Base-by-base conservation (phyloP, 2,797 vertebrate genomes). In the Pelobates cultripes region DNA sequence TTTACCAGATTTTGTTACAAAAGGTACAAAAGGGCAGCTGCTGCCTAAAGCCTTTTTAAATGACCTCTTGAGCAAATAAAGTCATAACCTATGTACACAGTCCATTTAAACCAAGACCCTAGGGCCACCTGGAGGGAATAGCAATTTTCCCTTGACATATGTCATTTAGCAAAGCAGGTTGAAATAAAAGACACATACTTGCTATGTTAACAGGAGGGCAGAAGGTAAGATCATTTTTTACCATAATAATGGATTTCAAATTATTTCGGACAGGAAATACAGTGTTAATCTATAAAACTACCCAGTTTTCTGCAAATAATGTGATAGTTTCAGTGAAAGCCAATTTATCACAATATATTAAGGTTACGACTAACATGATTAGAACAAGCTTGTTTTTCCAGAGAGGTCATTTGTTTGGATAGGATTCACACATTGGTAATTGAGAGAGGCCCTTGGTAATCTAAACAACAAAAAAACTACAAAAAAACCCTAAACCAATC, bases 41-140 rank as follows among this genome's bases (percentile, higher is more conserved):
- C 64, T 82, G 70, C 86, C 80, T 80, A 66, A 85, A 85, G 88
- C 82, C 82, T 86, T 81, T 82, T 86, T 83, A 87, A 89, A 93
- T 93, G 92, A 94, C 91, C 90, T 79, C 86, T 90, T 92, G 89
- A 90, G 89, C 86, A 89, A 91, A 93, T 92, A 90, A 51, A 87
- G 81, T 87, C 78, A 86, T 82, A 77, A 72, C 85, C 86, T 85
- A 86, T 69, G 76, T 87, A 87, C 70, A 83, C 77, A 88, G 85
- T 83, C 88, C 83, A 86, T 85, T 87, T 86, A 80, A 85, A 80
- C 85, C 84, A 75, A 51, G 83, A 85, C 82, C 87, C 73, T 63
- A 68, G 88, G 86, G 86, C 86, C 82, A 79, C 82, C 88, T 78
- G 64, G 78, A 86, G 86, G 86, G 78, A 61, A 63, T 80, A 84